A percentile compares a stretch with the other conserved stretches of the same genome.
Conservation (phyloP, 2,797 vertebrate species). For the Agapornis canus region DNA sequence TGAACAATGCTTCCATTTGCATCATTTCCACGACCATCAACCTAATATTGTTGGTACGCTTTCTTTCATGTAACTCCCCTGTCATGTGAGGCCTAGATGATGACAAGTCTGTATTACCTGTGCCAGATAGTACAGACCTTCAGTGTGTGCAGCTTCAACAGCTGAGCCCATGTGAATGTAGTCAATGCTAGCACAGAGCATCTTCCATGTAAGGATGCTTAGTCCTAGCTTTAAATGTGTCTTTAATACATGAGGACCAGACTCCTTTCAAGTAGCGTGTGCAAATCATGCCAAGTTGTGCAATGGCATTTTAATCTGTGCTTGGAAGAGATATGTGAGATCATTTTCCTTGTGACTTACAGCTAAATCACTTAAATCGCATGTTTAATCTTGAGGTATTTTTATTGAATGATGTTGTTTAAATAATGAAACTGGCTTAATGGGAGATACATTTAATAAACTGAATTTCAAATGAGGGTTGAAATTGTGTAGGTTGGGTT, state of each 20-base stretch:
- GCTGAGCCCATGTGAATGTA: neutral
- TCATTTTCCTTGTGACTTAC: constrained; percentile 15
- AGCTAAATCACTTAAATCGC: constrained; percentile 29
- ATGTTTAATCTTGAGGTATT: constrained; percentile 36
- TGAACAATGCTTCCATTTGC: neutral
- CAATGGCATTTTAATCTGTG: neutral
- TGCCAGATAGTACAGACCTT: neutral
- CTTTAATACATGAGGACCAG: neutral
- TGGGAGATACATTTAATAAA: constrained; percentile 18
- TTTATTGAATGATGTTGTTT: constrained; percentile 28
- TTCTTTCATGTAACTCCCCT: neutral
- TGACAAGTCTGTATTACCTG: neutral
- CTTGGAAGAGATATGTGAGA: neutral
- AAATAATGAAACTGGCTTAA: constrained; percentile 55
- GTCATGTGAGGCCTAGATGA: neutral
- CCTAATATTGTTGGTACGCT: neutral
- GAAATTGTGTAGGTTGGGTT: neutral
- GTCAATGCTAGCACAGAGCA: neutral
- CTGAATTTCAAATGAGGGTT: constrained; percentile 41
- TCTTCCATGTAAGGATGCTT: neutral
- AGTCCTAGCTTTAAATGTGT: neutral
- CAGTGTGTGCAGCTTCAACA: neutral
- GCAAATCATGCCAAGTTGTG: neutral
- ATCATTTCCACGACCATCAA: neutral
- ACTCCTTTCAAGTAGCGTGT: neutral